Conservation (phyloP, 2,113 vertebrate genomes). For the Murina feae region DNA sequence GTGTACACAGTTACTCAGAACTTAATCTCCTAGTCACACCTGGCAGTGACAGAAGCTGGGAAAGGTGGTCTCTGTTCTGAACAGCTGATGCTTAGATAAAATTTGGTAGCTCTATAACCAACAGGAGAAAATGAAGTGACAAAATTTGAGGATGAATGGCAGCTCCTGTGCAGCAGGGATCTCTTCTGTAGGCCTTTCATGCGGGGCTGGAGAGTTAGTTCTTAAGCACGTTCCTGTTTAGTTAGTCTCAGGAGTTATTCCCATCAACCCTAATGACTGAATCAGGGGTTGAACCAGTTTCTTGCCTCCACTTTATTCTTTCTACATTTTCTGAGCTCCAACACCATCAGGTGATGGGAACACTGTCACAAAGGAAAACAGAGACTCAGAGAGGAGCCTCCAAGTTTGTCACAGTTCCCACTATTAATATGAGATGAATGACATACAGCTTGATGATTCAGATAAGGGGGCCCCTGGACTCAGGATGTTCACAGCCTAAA, state of each 20-base stretch:
- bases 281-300: not conserved
- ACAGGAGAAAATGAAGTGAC: not conserved
- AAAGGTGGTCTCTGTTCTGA: not conserved
- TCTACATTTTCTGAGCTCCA: not conserved
- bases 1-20: not conserved
- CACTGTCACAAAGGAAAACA: not conserved
- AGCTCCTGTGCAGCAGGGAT: not conserved
- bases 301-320: not conserved
- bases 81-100: not conserved
- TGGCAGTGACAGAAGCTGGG: not conserved
- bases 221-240: not conserved
- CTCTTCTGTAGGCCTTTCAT: not conserved
- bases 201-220: not conserved
- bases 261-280: not conserved
- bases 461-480: not conserved
- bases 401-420: not conserved
- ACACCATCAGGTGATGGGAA: not conserved
- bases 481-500: not conserved
- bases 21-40: not conserved
- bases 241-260: not conserved
- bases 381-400: not conserved
- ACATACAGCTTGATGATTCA: not conserved
- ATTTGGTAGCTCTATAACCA: not conserved
- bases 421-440: not conserved
- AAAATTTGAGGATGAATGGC: not conserved